phyloP scores from a whole-genome alignment of 2,888 invertebrate genomes.

The Cyrtodaria siliqua region DNA sequence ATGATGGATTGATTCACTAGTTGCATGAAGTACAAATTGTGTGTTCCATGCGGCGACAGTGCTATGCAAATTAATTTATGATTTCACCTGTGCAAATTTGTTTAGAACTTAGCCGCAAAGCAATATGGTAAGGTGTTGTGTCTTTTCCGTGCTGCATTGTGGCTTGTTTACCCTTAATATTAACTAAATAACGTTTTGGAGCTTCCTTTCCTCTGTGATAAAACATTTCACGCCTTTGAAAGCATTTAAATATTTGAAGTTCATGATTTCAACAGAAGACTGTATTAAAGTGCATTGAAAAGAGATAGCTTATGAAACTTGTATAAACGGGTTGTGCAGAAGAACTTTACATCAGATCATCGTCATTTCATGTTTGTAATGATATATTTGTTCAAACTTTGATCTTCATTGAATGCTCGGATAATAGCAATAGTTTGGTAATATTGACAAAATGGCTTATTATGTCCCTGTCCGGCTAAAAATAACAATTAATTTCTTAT shows the following conservation, averaged over 20 bases:
- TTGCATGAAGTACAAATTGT: neutral
- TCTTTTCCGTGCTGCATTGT: neutral
- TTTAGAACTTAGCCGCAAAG: conserved; percentile 36
- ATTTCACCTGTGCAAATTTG: conserved; percentile 59
- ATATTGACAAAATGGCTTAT: no score
- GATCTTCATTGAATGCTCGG: no score
- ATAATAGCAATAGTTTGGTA: no score
- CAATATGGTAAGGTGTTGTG: conserved; percentile 29
- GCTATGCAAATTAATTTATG: conserved; percentile 41
- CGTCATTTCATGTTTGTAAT: no score
- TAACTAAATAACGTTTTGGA: neutral
- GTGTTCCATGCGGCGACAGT: neutral
- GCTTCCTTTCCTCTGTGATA: neutral
- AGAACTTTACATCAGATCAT: no score
- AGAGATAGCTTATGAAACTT: no score
- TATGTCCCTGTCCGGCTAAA: no score
- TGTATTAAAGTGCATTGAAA: no score
- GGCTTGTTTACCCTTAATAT: neutral
- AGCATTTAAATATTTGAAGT: no score
- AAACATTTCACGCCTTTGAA: neutral
- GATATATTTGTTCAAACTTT: no score
- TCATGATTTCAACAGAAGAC: conserved; percentile 57
- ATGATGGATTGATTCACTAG: conserved; percentile 10
- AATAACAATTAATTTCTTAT: no score
- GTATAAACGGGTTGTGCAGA: no score